phyloP scores from a whole-genome alignment of 1,140 invertebrate species.

The Drosophila ficusphila region DNA sequence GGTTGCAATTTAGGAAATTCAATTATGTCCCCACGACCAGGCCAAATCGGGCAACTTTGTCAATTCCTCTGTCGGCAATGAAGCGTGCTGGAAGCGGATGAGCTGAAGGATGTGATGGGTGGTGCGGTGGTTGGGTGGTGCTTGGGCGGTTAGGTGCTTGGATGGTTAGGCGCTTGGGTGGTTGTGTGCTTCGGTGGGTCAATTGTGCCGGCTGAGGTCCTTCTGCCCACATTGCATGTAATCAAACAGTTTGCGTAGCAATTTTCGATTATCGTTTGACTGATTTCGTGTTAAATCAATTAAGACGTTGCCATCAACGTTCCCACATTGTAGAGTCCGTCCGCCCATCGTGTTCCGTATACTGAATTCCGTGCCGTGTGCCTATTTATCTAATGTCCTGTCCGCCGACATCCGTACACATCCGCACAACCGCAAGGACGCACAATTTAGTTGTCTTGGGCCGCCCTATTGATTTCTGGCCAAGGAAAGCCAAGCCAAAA shows the following conservation, averaged over 20 bases:
- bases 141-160: too few species aligned
- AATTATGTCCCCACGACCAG: conserved; percentile 64
- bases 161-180: too few species aligned
- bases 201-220: conserved; percentile 23
- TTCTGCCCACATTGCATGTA: conserved; percentile 72
- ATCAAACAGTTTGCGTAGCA: conserved; percentile 83
- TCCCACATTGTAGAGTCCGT: conserved; percentile 39
- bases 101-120: conserved; percentile 40
- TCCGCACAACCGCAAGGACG: conserved; percentile 13
- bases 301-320: conserved; percentile 72
- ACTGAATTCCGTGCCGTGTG: conserved; percentile 57
- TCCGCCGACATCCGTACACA: conserved; percentile 19
- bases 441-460: conserved; percentile 58
- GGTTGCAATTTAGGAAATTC: conserved; percentile 73
- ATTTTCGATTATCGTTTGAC: conserved; percentile 83
- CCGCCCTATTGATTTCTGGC: conserved; percentile 53
- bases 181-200: conserved; percentile 21
- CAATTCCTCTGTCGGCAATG: conserved; percentile 61
- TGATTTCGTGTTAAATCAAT: conserved; percentile 83
- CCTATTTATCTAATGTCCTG: conserved; percentile 75
- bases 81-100: conserved; percentile 63
- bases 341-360: conserved; percentile 12
- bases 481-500: conserved; percentile 3
- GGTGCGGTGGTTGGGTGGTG: conserved; percentile 3
- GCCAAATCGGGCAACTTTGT: conserved; percentile 58